Base-by-base conservation (phyloP, 2,113 vertebrate genomes). In the Redunca redunca region DNA sequence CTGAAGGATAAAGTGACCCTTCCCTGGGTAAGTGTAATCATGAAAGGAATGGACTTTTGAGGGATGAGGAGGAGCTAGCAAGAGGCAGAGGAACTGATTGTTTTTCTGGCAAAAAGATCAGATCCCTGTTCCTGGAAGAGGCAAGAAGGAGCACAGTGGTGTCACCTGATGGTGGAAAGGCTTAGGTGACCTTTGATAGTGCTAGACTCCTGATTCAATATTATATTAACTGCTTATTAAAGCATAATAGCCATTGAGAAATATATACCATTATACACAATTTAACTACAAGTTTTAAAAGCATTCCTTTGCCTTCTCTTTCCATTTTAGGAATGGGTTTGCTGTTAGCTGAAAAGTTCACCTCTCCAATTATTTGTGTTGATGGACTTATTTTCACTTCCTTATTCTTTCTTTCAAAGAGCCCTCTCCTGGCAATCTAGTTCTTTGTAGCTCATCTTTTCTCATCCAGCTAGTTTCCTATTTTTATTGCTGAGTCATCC, bases 401-500 rank as follows among this genome's bases (percentile, higher is more conserved):
- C 50, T 95, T 86, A 28, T 77, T 91, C 46, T 89, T 94, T 78
- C 87, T 91, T 91, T 91, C 91, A 89, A 78, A 90, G 50, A 84
- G 30, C 17, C 2, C 16, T 14, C n/a, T 91, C 92, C 93, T 92
- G 91, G 94, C 80, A 94, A 50, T 91, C 93, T 90, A 87, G 53
- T 71, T 94, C 93, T 96, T 95, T 95, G 94, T 78, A 48, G 92
- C 90, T 92, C 80, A 40, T 83, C 13, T 88, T 92, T 97, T 96
- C 93, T 93, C 93, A 90, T 88, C 36, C 80, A 87, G 95, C 89
- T 53, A 90, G 94, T 94, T 97, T 96, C 97, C 98, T 98, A 96
- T 97, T 98, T 98, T 98, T 98, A 97, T 98, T 98, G 98, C 98
- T 97, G 97, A 98, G 94, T 98, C 96, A 97, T 96, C 94, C 93